Conservation (phyloP, 2,888 invertebrate genomes). For the Thera britannica region DNA sequence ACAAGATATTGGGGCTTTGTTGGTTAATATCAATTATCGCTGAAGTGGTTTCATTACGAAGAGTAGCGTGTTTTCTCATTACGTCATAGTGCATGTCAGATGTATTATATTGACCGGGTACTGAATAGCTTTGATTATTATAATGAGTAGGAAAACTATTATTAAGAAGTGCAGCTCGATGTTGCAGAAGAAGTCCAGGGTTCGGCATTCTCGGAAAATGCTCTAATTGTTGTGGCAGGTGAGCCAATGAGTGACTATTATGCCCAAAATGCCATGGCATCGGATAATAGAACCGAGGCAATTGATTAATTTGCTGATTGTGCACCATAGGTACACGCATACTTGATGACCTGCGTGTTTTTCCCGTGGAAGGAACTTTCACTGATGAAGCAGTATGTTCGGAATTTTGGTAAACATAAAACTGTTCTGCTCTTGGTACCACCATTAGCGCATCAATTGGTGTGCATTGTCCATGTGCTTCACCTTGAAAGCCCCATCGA, state of each 20-base stretch:
- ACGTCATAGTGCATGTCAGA: conserved; percentile 11
- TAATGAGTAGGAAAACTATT: not conserved
- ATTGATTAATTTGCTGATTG: conserved; percentile 8
- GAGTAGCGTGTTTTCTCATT: conserved; percentile 4
- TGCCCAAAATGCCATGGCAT: not conserved
- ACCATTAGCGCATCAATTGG: conserved; percentile 1
- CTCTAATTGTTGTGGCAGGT: not conserved
- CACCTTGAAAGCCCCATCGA: not conserved
- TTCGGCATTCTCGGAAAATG: conserved; percentile 1
- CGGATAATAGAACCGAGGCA: not conserved
- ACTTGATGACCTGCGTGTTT: conserved; percentile 9
- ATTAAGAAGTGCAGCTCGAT: conserved; percentile 5
- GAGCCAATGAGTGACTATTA: conserved; percentile 2
- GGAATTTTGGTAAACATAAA: conserved; percentile 1
- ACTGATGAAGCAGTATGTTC: not conserved
- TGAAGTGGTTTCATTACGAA: conserved; percentile 7
- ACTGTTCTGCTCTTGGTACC: not conserved
- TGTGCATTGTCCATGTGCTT: not conserved
- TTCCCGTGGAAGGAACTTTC: conserved; percentile 1
- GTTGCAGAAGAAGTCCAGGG: conserved; percentile 13
- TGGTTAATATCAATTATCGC: not conserved
- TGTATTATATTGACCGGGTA: conserved; percentile 8
- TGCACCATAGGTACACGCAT: not conserved
- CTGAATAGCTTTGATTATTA: conserved; percentile 4
- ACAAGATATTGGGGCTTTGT: conserved; percentile 4